A percentile compares a stretch with the other conserved stretches of the same genome.
phyloP scores from a whole-genome alignment of 1,140 invertebrate species.

The Nebria ingens region DNA sequence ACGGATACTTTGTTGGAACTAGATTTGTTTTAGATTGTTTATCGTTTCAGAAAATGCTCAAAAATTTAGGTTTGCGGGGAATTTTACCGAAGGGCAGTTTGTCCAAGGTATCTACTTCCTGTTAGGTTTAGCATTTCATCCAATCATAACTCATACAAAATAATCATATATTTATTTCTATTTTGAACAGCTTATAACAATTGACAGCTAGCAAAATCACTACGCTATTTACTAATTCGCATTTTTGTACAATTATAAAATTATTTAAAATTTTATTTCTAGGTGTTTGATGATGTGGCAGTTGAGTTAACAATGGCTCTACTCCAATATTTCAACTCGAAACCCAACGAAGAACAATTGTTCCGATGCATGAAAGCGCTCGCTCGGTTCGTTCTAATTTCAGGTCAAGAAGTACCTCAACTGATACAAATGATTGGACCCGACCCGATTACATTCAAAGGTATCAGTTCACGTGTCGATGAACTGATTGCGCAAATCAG shows the following conservation, averaged over 20 bases:
- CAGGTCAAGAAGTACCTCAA: conserved; percentile 72
- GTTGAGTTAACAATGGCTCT: conserved; percentile 88
- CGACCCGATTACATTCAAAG: conserved; percentile 69
- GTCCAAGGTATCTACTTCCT: conserved; percentile 53
- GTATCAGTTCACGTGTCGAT: conserved; percentile 68
- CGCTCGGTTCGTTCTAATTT: conserved; percentile 67
- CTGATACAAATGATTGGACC: conserved; percentile 89
- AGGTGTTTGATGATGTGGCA: conserved; percentile 91
- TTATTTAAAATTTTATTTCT: conserved; percentile 21
- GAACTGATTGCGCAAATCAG: conserved; percentile 61
- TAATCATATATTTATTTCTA: too few species aligned
- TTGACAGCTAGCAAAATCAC: too few species aligned
- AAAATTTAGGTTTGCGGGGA: conserved; percentile 53
- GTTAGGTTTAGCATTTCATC: too few species aligned
- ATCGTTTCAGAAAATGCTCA: conserved; percentile 61
- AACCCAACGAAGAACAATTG: conserved; percentile 67
- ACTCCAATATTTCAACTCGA: conserved; percentile 74
- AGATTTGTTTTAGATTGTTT: conserved; percentile 29
- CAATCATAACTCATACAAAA: too few species aligned
- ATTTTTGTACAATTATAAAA: too few species aligned
- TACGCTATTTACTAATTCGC: too few species aligned
- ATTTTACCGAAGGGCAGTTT: conserved; percentile 55
- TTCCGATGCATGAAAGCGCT: conserved; percentile 71
- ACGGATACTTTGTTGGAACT: conserved; percentile 20
- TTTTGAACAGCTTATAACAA: too few species aligned